A percentile compares a stretch with the other conserved stretches of the same genome.
Evolutionary conservation across 2,888 invertebrate genomes (phyloP).

Genomic region (Epinotia demarniana): DNA sequence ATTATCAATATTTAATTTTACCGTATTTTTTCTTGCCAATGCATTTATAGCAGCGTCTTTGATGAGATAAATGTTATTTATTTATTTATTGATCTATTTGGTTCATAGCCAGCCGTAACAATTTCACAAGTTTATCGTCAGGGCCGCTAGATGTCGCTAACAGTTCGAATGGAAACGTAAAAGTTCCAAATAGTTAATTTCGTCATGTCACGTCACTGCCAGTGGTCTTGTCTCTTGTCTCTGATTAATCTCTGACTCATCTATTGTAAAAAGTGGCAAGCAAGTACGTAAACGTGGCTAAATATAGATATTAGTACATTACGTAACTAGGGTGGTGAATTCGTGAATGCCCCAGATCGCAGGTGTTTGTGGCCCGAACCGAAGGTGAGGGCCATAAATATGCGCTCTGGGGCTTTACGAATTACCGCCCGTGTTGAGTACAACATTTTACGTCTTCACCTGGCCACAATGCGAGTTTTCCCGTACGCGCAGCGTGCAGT

Average conservation of each 20-base stretch:
- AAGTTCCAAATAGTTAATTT: slow-evolving; percentile 7
- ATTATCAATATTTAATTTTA: background rate
- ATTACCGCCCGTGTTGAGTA: too few species aligned
- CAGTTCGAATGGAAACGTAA: slow-evolving; percentile 5
- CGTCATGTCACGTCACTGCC: background rate
- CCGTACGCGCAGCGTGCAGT: too few species aligned
- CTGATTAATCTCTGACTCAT: background rate
- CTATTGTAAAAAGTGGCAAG: background rate
- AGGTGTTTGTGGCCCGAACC: too few species aligned
- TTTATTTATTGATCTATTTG: background rate
- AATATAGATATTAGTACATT: too few species aligned
- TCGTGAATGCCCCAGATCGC: too few species aligned
- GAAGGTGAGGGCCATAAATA: too few species aligned
- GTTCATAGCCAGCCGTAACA: background rate
- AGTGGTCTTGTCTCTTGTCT: background rate
- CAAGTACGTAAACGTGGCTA: too few species aligned
- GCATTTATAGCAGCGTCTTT: background rate
- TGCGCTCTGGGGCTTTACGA: too few species aligned
- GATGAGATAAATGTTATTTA: background rate
- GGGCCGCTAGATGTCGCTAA: slow-evolving; percentile 26
- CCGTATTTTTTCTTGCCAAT: background rate
- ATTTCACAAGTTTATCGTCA: background rate
- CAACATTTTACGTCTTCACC: too few species aligned
- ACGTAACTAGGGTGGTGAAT: too few species aligned
- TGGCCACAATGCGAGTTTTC: too few species aligned